Base-by-base conservation (phyloP, 2,888 invertebrate genomes). In the Cybosia mesomella region DNA sequence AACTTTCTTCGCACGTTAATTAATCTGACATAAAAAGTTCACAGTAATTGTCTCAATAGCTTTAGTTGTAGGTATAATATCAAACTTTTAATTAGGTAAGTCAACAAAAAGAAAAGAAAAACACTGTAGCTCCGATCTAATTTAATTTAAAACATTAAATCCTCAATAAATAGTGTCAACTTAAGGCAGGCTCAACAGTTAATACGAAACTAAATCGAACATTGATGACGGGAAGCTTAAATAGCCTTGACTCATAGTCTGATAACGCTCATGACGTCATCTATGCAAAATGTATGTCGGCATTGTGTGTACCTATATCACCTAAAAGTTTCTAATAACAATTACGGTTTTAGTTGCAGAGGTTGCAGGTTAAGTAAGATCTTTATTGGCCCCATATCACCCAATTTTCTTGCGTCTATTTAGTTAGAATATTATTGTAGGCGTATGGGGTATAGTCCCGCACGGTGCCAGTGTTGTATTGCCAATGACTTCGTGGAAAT, bases 221-320 rank as follows among this genome's bases (percentile, higher is more conserved):
- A 55, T 39, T 34, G 34, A 66, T 53, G 21, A 61, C 34, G 55
- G 34, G 34, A 7, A 57, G n/a, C 57, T 61, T 67, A 61, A 61
- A 66, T 59, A 67, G 66, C 61, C 55, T 67, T 62, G 61, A 43
- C 22, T 54, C 55, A 36, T 39, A 49, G 55, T 11, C n/a, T 54
- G 66, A 67, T 67, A 66, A 66, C 36, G 61, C n/a, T n/a, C n/a
- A 43, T 67, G 66, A 67, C 66, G 66, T 67, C 66, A 67, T 43
- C 28, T 28, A 54, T 36, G 49, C 15, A 59, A 59, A 66, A 58
- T 36, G 28, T 28, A 22, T 39, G 36, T 32, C 49, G 28, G 61
- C 49, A 28, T n/a, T n/a, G n/a, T 49, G 49, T 49, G 49, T 49
- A 22, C 39, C 21, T 61, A 49, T 49, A 53, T 49, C 49, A 53